A percentile compares a stretch with the other conserved stretches of the same genome.
phyloP scores from a whole-genome alignment of 2,888 invertebrate species.

The Molanna angustata region DNA sequence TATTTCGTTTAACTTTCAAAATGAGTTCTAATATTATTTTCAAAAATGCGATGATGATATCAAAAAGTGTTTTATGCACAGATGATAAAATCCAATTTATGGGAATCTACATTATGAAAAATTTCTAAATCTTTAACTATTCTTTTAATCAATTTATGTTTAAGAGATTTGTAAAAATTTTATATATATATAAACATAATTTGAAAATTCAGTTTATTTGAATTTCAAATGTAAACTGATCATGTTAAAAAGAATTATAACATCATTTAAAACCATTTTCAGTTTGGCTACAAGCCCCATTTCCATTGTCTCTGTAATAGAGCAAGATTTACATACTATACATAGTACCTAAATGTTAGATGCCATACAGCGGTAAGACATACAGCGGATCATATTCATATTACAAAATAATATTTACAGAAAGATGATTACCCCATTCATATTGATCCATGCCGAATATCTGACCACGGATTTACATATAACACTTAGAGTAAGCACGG shows the following conservation, averaged over 20 bases:
- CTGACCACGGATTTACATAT: too few relatives aligned
- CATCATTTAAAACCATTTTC: slow-evolving; percentile 14
- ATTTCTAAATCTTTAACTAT: slow-evolving; percentile 26
- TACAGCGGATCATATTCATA: neutral
- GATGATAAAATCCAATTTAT: slow-evolving; percentile 28
- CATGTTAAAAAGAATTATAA: slow-evolving; percentile 15
- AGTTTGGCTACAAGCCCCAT: slow-evolving; percentile 13
- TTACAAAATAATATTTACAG: too few relatives aligned
- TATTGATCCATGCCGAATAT: too few relatives aligned
- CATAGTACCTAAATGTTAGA: too few relatives aligned
- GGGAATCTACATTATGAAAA: slow-evolving; percentile 26
- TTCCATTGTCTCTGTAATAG: slow-evolving; percentile 12
- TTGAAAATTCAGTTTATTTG: slow-evolving; percentile 14
- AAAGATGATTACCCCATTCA: too few relatives aligned
- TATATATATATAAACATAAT: slow-evolving; percentile 17
- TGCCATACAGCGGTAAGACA: neutral
- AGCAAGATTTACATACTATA: slow-evolving; percentile 11
- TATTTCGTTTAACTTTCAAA: too few relatives aligned
- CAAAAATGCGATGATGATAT: slow-evolving; percentile 21
- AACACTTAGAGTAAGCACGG: slow-evolving; percentile 23
- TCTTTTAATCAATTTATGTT: slow-evolving; percentile 22
- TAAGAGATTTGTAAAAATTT: slow-evolving; percentile 23
- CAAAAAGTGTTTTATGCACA: slow-evolving; percentile 32
- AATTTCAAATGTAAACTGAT: slow-evolving; percentile 12
- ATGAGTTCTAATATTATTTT: neutral